Base-by-base conservation (phyloP, 2,888 invertebrate species). In the Chironomus riparius region DNA sequence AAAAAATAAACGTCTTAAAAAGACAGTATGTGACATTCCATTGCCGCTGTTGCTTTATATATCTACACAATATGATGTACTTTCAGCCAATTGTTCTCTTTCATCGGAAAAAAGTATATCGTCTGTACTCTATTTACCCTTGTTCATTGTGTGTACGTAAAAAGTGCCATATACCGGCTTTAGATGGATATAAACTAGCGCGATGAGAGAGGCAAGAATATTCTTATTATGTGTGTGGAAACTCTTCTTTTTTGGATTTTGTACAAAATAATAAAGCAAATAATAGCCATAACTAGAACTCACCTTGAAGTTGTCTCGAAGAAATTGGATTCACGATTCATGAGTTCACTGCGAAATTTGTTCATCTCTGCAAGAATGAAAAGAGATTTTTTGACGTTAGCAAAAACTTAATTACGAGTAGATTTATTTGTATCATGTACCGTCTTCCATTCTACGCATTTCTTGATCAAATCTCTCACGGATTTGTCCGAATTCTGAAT, bases 401-500 rank as follows among this genome's bases (percentile, higher is more conserved):
- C 7, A 4, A 38, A 4, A 38, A 38, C 38, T 38, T 38, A 38
- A 38, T 38, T 38, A 38, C n/a, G 10, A 38, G 38, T 38, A 69
- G 47, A 68, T 15, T 69, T 69, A 13, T 47, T 24, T 3, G n/a
- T 92, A 92, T 84, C 92, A 91, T 97, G 97, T 97, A 87, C 97
- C 97, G 82, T 97, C 97, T 87, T 98, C 97, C 94, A 98, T 97
- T 87, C 96, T 95, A 82, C 92, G 89, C 97, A 98, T 97, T 88
- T 98, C 97, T 79, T 92, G 91, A 85, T 97, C 97, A 85, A 97
- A 97, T 80, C 95, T 88, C 85, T 96, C 96, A 82, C 96, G 90
- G 84, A 98, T 97, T 86, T 93, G 95, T 83, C 94, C 93, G 87
- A 97, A 97, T 86, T 97, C 97, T 80, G 93, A 93, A 86, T 97